Percentiles rank a stretch among this genome's conserved stretches.
phyloP scores from a whole-genome alignment of 2,113 vertebrate species.

The Misgurnus anguillicaudatus region DNA sequence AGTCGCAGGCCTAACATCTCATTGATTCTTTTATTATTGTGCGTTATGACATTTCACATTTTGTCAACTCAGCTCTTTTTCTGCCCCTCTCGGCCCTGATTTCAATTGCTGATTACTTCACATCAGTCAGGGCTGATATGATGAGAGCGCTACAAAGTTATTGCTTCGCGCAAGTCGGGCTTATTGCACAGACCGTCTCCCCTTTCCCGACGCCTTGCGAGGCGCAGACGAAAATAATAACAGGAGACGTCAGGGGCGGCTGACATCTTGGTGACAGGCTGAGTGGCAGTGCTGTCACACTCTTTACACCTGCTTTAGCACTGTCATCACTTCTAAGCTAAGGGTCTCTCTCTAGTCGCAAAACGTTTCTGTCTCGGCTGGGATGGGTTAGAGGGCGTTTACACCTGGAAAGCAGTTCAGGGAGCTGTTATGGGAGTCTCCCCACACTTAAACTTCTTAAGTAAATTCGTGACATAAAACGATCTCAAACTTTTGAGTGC shows the following conservation, averaged over 20 bases:
- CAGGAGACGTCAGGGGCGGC: constrained; percentile 12
- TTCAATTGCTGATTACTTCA: constrained; percentile 74
- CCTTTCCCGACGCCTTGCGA: constrained; percentile 7
- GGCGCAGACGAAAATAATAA: constrained; percentile 45
- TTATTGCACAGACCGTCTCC: constrained; percentile 50
- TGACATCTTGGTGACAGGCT: constrained; percentile 29
- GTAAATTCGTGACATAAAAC: too few relatives aligned
- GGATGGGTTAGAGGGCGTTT: background rate
- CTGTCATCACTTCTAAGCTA: constrained; percentile 48
- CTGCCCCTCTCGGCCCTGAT: constrained; percentile 58
- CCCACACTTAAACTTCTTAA: too few relatives aligned
- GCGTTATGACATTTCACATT: constrained; percentile 73
- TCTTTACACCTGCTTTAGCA: constrained; percentile 32
- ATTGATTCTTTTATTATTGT: constrained; percentile 71
- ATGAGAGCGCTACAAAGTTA: constrained; percentile 70
- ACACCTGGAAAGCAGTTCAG: background rate
- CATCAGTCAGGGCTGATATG: constrained; percentile 70
- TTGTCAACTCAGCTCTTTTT: constrained; percentile 71
- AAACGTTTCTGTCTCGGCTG: background rate
- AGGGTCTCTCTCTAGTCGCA: constrained; percentile 6
- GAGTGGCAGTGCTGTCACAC: constrained; percentile 43
- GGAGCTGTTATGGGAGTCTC: background rate
- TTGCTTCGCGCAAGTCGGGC: constrained; percentile 68
- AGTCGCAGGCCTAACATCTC: constrained; percentile 54
- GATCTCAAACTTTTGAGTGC: too few relatives aligned